These are phyloP conservation scores for Condylura cristata DNA, from an alignment of 2,113 vertebrate species.

Conservation along the genomic window DNA sequence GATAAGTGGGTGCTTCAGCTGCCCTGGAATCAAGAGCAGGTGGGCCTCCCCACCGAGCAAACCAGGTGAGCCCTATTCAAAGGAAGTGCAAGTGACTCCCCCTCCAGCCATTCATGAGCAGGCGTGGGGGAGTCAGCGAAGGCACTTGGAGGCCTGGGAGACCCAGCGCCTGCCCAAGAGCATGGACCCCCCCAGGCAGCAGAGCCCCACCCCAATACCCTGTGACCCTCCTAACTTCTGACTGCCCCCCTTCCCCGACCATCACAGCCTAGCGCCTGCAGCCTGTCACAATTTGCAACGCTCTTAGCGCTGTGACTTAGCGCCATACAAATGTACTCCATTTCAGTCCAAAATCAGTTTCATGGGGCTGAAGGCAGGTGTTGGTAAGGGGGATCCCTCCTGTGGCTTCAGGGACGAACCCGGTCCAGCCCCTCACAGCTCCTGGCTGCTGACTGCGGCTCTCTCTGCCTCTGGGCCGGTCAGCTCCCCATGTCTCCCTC, in stretches of 20 bases:
- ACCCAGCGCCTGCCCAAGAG: background rate
- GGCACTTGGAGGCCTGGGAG: no score
- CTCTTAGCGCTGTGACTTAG: no score
- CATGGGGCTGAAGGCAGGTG: background rate
- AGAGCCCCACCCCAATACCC: accelerated
- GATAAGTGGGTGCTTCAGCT: background rate
- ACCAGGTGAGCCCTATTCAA: no score
- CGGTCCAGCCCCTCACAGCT: background rate
- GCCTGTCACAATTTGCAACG: background rate
- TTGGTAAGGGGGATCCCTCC: accelerated
- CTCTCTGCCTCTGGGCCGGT: background rate
- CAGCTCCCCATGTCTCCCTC: background rate
- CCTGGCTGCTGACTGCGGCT: background rate
- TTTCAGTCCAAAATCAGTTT: background rate
- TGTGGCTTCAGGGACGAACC: no score
- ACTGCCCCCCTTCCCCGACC: background rate
- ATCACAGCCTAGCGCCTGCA: background rate
- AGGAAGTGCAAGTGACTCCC: no score
- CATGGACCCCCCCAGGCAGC: background rate
- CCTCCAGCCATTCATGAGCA: background rate
- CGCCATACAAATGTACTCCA: background rate
- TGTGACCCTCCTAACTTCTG: no score
- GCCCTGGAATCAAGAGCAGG: background rate
- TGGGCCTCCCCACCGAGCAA: no score
- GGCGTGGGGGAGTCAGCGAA: background rate